Conservation (phyloP, 2,888 invertebrate genomes). For the Achlya flavicornis region DNA sequence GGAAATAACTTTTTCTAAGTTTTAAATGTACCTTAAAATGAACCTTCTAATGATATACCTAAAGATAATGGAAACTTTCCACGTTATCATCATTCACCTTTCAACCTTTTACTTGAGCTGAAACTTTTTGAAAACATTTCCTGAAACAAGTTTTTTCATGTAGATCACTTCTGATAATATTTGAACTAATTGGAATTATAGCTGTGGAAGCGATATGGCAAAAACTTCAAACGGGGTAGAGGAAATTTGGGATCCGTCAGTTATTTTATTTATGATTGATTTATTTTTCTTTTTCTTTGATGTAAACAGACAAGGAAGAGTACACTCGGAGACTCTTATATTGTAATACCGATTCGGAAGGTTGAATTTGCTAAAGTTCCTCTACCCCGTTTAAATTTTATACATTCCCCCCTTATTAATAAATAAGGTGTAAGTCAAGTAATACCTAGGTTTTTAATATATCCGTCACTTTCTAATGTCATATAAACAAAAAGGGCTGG, state of each 20-base stretch:
- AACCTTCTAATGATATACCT: slow-evolving; percentile 13
- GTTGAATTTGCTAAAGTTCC: too few relatives aligned
- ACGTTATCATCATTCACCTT: slow-evolving; percentile 25
- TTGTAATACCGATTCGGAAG: too few relatives aligned
- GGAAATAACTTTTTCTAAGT: background rate
- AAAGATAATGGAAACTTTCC: slow-evolving; percentile 29
- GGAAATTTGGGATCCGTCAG: background rate
- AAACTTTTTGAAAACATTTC: slow-evolving; percentile 23
- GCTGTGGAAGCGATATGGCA: background rate
- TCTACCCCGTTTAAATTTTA: too few relatives aligned
- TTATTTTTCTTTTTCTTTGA: too few relatives aligned
- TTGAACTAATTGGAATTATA: slow-evolving; percentile 11
- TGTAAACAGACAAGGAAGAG: too few relatives aligned
- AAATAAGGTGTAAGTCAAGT: too few relatives aligned
- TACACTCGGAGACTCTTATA: too few relatives aligned
- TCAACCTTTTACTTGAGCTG: slow-evolving; percentile 26
- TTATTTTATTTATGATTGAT: too few relatives aligned
- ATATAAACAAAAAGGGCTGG: too few relatives aligned
- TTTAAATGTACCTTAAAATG: background rate
- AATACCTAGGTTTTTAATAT: too few relatives aligned
- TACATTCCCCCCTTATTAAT: too few relatives aligned
- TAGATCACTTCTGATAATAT: slow-evolving; percentile 14
- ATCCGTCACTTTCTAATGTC: too few relatives aligned
- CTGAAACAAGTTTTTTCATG: slow-evolving; percentile 24
- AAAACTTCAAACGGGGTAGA: background rate